These are phyloP conservation scores for Acrocephalus scirpaceus DNA, from an alignment of 2,797 vertebrate species.

Conservation along the genomic window DNA sequence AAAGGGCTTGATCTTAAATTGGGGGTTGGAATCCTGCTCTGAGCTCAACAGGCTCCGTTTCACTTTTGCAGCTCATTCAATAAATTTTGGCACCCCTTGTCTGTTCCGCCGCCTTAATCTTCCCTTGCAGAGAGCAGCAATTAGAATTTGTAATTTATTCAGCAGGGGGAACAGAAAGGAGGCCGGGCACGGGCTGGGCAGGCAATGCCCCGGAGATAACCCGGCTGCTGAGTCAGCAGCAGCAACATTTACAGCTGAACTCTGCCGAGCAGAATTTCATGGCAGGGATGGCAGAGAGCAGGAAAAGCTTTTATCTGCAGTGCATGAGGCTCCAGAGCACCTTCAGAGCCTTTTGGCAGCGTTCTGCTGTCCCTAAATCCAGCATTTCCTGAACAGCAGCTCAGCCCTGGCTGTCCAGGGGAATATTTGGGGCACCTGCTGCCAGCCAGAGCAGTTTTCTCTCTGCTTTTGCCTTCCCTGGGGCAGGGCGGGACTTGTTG, in stretches of 20 bases:
- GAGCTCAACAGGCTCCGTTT: neutral
- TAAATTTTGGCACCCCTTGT: conserved; percentile 9
- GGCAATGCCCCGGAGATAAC: neutral
- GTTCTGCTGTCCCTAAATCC: neutral
- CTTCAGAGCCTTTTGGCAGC: fast-evolving
- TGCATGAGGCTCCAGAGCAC: neutral
- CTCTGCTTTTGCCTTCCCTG: neutral
- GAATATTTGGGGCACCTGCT: neutral
- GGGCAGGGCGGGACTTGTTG: too few species aligned
- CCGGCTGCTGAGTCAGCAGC: neutral
- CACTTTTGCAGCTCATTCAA: neutral
- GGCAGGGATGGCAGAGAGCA: neutral
- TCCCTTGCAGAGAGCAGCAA: neutral
- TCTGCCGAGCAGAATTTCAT: neutral
- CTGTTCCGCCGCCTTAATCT: neutral
- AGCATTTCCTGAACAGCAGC: neutral
- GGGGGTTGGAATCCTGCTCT: neutral
- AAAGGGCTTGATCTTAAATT: neutral
- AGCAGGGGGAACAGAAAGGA: neutral
- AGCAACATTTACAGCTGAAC: neutral
- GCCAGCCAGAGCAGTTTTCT: neutral
- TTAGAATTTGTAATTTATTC: conserved; percentile 32
- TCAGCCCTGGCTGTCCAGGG: fast-evolving
- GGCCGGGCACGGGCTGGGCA: neutral
- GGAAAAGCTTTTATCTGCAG: neutral